Percentiles rank a stretch among this genome's conserved stretches.
These are phyloP conservation scores for Cetoscarus ocellatus DNA, from an alignment of 2,797 vertebrate genomes.

Conservation along the genomic window DNA sequence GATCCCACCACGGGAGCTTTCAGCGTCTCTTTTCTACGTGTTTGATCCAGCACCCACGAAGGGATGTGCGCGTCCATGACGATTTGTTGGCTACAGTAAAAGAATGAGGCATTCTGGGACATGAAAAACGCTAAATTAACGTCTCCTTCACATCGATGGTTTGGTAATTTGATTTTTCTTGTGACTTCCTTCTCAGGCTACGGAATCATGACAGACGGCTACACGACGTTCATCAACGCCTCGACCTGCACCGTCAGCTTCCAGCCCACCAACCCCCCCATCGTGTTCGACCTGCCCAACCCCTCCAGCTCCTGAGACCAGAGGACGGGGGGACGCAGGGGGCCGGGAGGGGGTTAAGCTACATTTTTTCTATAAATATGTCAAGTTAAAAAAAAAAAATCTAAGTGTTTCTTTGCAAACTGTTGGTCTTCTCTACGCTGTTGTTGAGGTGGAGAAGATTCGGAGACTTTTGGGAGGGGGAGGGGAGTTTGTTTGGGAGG, in stretches of 20 bases:
- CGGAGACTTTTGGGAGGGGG: constrained; percentile 23
- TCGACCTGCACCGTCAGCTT: constrained; percentile 98
- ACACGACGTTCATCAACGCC: constrained; percentile 96
- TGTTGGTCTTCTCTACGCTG: constrained; percentile 86
- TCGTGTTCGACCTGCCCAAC: constrained; percentile 98
- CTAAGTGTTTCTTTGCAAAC: constrained; percentile 87
- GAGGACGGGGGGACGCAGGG: constrained; percentile 49
- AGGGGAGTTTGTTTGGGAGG: constrained; percentile 15
- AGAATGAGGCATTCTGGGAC: too few species aligned
- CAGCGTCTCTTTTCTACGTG: too few species aligned
- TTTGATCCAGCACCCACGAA: too few species aligned
- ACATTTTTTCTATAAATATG: constrained; percentile 85
- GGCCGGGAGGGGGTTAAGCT: constrained; percentile 56
- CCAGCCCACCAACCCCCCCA: constrained; percentile 97
- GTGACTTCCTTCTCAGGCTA: constrained; percentile 87
- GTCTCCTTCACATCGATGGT: too few species aligned
- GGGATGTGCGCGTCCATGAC: too few species aligned
- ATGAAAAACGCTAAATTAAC: too few species aligned
- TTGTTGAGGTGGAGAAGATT: constrained; percentile 79
- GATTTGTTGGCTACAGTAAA: too few species aligned
- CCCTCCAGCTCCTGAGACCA: constrained; percentile 93
- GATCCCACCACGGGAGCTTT: too few species aligned
- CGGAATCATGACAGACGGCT: constrained; percentile 97
- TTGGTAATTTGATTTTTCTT: neutral
- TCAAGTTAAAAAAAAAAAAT: constrained; percentile 74